phyloP scores from a whole-genome alignment of 1,140 invertebrate species.

The Philopotamus ludificatus region DNA sequence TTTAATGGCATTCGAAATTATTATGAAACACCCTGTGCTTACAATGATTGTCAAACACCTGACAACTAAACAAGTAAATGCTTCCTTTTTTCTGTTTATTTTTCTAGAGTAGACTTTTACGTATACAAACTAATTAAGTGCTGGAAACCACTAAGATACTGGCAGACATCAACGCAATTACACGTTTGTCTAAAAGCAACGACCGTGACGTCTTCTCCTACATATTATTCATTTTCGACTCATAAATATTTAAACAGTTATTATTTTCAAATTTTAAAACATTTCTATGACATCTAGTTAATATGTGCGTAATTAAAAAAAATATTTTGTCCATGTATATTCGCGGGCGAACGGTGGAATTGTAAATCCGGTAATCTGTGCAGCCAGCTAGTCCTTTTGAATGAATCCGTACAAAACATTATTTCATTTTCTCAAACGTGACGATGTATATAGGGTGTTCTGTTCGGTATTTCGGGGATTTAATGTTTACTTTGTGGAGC shows the following conservation, averaged over 20 bases:
- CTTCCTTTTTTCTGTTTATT: not conserved
- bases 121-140: slow-evolving; percentile 4
- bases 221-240: not conserved
- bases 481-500: slow-evolving; percentile 14
- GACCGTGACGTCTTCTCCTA: not conserved
- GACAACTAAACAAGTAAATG: not conserved
- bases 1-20: too few species aligned
- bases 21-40: too few species aligned
- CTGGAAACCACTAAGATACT: not conserved
- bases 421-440: slow-evolving; percentile 33
- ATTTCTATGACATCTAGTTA: too few species aligned
- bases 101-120: not conserved
- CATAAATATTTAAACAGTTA: too few species aligned
- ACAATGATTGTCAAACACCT: not conserved
- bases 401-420: slow-evolving; percentile 36
- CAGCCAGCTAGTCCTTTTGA: slow-evolving; percentile 33
- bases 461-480: not conserved
- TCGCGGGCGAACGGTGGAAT: too few species aligned
- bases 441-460: too few species aligned
- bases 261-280: too few species aligned
- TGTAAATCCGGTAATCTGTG: too few species aligned
- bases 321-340: too few species aligned
- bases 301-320: too few species aligned
- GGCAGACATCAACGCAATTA: not conserved
- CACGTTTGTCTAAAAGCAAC: not conserved